Conservation (phyloP, 2,113 vertebrate genomes). For the Paraplagusia blochii region DNA sequence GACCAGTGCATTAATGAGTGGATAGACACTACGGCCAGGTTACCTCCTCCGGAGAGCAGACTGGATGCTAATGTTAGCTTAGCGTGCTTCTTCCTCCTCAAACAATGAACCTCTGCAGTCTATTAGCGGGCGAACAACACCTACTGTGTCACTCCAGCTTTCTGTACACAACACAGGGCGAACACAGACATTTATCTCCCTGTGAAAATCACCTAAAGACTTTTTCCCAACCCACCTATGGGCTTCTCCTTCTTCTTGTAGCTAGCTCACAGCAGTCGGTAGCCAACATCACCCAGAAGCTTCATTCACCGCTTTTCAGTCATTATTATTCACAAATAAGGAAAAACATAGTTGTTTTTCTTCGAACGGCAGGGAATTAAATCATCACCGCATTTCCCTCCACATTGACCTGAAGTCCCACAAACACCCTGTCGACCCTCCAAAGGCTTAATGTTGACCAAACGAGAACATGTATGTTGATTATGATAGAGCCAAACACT, state of each 20-base stretch:
- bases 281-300: conserved; percentile 11
- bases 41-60: background rate
- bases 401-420: conserved; percentile 64
- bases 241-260: background rate
- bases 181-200: background rate
- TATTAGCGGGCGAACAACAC: conserved; percentile 40
- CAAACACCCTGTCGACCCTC: background rate
- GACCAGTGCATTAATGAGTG: too few species aligned
- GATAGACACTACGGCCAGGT: too few species aligned
- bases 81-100: conserved; percentile 16
- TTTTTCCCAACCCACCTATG: background rate
- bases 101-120: conserved; percentile 45
- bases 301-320: background rate
- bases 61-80: conserved; percentile 25
- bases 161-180: background rate
- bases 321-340: background rate
- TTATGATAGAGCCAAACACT: too few species aligned
- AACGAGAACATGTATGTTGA: too few species aligned
- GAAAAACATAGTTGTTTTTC: background rate
- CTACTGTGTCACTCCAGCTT: conserved; percentile 51
- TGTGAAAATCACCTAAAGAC: background rate
- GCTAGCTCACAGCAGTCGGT: conserved; percentile 21
- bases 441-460: too few species aligned
- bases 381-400: conserved; percentile 65
- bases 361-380: conserved; percentile 6